Percentiles rank a stretch among this genome's conserved stretches.
phyloP scores from a whole-genome alignment of 2,797 vertebrate genomes.

The Enteromius treurensis region DNA sequence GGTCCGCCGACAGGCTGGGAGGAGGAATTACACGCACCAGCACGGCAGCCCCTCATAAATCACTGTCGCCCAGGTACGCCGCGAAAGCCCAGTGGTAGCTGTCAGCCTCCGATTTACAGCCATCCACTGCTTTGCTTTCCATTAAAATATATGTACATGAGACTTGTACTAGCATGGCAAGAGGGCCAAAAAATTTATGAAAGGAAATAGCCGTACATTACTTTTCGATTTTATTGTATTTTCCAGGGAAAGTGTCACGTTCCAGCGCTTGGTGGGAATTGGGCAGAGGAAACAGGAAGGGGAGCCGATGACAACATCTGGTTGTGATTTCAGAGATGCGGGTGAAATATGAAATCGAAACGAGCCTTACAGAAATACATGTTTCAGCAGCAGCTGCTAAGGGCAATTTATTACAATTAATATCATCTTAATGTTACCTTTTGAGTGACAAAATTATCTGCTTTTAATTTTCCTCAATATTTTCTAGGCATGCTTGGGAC shows the following conservation, averaged over 20 bases:
- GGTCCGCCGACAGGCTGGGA: conserved; percentile 60
- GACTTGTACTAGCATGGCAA: conserved; percentile 59
- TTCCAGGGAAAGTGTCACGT: conserved; percentile 80
- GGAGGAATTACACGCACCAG: conserved; percentile 64
- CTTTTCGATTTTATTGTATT: conserved; percentile 77
- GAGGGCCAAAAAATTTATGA: conserved; percentile 76
- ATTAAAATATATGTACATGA: conserved; percentile 67
- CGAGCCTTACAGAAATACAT: conserved; percentile 59
- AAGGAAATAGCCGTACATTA: conserved; percentile 75
- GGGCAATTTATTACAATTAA: conserved; percentile 64
- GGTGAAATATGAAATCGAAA: conserved; percentile 76
- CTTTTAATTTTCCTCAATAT: conserved; percentile 43
- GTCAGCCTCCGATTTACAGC: conserved; percentile 71
- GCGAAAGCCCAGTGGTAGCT: conserved; percentile 66
- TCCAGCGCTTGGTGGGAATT: conserved; percentile 74
- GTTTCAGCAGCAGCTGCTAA: conserved; percentile 58
- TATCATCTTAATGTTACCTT: conserved; percentile 60
- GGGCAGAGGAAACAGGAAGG: conserved; percentile 72
- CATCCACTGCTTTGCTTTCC: conserved; percentile 61
- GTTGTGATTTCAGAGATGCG: conserved; percentile 72
- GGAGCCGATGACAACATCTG: conserved; percentile 78
- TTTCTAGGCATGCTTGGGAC: conserved; percentile 1
- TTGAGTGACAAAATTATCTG: conserved; percentile 58
- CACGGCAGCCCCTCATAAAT: conserved; percentile 59
- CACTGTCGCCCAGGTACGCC: conserved; percentile 63